Conservation (phyloP, 2,888 invertebrate species). For the Myopa testacea region DNA sequence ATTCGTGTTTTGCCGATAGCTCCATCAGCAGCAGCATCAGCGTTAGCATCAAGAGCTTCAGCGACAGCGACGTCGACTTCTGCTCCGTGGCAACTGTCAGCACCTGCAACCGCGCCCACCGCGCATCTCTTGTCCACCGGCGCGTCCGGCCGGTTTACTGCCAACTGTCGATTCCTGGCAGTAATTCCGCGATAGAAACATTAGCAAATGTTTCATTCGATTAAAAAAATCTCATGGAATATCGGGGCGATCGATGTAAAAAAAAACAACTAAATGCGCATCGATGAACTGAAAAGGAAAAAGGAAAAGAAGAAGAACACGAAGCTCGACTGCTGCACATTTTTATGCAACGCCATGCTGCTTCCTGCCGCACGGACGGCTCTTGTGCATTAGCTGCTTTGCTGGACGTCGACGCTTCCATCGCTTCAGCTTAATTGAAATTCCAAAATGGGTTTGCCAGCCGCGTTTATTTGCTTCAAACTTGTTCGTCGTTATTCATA, state of each 20-base stretch:
- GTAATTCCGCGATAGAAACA: background rate
- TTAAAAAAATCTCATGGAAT: slow-evolving; percentile 27
- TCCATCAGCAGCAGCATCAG: slow-evolving; percentile 32
- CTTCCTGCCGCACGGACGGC: slow-evolving; percentile 14
- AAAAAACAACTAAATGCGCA: background rate
- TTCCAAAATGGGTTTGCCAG: slow-evolving; percentile 28
- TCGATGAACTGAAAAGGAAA: background rate
- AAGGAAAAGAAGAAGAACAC: background rate
- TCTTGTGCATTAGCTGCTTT: background rate
- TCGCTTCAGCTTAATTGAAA: slow-evolving; percentile 35
- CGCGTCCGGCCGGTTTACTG: background rate
- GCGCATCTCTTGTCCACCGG: background rate
- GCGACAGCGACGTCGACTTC: slow-evolving; percentile 7
- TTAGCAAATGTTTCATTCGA: slow-evolving; percentile 35
- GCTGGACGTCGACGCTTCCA: background rate
- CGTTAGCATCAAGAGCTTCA: slow-evolving; percentile 16
- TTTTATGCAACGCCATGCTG: background rate
- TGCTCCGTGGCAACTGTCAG: slow-evolving; percentile 4
- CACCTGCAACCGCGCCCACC: background rate
- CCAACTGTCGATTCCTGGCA: background rate
- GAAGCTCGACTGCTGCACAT: too few species aligned
- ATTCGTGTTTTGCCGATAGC: slow-evolving; percentile 41
- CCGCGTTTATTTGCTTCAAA: slow-evolving; percentile 24
- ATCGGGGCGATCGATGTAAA: background rate
- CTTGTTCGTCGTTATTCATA: slow-evolving; percentile 19